A percentile compares a stretch with the other conserved stretches of the same genome.
These are phyloP conservation scores for Drosophila ezoana DNA, from an alignment of 2,888 invertebrate genomes.

Conservation along the genomic window DNA sequence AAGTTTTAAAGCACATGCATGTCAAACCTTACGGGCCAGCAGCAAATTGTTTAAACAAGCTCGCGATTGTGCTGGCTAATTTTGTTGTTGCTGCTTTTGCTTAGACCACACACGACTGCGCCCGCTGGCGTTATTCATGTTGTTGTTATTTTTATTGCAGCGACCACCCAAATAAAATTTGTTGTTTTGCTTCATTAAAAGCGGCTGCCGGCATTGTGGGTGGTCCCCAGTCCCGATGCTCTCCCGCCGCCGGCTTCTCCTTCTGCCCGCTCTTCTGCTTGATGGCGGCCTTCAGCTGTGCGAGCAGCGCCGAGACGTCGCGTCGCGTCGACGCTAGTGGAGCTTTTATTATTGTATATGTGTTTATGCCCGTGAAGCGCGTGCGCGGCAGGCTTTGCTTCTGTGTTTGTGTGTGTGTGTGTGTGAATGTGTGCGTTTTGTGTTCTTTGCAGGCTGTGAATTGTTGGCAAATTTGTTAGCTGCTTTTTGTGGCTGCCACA, in stretches of 20 bases:
- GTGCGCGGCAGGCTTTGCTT: constrained; percentile 65
- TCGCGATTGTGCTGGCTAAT: constrained; percentile 37
- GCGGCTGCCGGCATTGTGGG: constrained; percentile 73
- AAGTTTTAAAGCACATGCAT: constrained; percentile 1
- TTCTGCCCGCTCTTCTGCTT: constrained; percentile 23
- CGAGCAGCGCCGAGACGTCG: constrained; percentile 44
- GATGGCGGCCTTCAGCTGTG: constrained; percentile 70
- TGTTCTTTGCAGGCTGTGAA: constrained; percentile 59
- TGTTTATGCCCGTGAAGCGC: constrained; percentile 49
- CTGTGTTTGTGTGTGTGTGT: constrained; percentile 1
- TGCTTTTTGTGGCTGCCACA: constrained; percentile 41
- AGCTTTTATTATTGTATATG: constrained; percentile 59
- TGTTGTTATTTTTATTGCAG: constrained; percentile 56
- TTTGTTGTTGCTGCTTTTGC: constrained; percentile 25
- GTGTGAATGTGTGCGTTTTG: constrained; percentile 29
- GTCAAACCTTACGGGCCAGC: constrained; percentile 8
- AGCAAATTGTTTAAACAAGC: constrained; percentile 42
- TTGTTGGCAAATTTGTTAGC: constrained; percentile 77
- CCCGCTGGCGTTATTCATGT: constrained; percentile 57
- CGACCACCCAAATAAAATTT: constrained; percentile 70
- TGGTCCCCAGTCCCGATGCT: constrained; percentile 54
- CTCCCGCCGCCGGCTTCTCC: constrained; percentile 3
- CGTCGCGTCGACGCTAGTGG: constrained; percentile 26
- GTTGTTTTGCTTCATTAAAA: constrained; percentile 74
- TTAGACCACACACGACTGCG: constrained; percentile 61